phyloP scores from a whole-genome alignment of 2,113 vertebrate species.

The Limnothrissa miodon region DNA sequence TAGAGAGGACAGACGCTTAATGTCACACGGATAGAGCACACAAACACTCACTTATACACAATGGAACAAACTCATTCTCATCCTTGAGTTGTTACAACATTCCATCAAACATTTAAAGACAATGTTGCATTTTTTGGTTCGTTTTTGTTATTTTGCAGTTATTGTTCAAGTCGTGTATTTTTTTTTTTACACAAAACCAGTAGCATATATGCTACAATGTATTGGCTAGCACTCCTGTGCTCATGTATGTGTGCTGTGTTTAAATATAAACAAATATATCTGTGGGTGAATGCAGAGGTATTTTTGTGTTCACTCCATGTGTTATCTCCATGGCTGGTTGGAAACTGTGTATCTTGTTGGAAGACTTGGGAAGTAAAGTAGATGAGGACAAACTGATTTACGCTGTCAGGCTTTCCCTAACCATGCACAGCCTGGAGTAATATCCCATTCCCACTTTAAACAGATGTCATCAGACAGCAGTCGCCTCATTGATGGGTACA shows the following conservation, averaged over 20 bases:
- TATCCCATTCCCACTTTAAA: constrained; percentile 31
- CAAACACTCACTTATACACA: not conserved
- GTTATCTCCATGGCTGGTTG: not conserved
- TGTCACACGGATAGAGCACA: not conserved
- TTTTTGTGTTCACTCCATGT: not conserved
- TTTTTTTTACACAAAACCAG: not conserved
- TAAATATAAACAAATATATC: not conserved
- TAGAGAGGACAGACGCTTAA: not conserved
- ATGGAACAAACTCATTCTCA: not conserved
- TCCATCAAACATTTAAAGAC: not conserved
- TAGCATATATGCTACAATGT: not conserved
- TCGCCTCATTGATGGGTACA: constrained; percentile 27
- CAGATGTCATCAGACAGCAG: constrained; percentile 30
- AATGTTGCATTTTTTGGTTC: not conserved
- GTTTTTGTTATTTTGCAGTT: not conserved
- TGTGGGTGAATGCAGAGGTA: not conserved
- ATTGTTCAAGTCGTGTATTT: not conserved
- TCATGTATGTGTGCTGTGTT: not conserved
- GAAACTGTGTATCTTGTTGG: not conserved
- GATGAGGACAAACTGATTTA: not conserved
- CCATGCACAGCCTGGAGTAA: constrained; percentile 17
- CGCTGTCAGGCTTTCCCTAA: not conserved
- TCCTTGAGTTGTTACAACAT: not conserved
- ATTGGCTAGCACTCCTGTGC: not conserved
- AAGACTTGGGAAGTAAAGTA: not conserved